Evolutionary conservation across 2,113 vertebrate genomes (phyloP), one percentile per base, ranked within the genome.

Genomic region (Hippopotamus amphibius): DNA sequence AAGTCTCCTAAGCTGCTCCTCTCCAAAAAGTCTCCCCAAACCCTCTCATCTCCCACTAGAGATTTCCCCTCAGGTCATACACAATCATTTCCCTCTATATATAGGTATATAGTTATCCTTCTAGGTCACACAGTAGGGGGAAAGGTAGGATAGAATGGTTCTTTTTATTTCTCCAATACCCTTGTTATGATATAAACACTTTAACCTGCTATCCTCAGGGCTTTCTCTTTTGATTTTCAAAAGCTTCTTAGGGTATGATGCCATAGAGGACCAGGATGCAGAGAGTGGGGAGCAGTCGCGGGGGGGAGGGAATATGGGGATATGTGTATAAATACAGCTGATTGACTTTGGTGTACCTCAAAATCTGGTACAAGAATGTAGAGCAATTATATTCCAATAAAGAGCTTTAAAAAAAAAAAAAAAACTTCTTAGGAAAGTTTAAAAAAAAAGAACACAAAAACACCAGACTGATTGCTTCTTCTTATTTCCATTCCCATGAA

Each of bases 221-320:
- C 8, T 81, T 84, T 88, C 37, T 41, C 30, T 97, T 89, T 92
- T 83, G 55, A 68, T 90, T 94, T 69, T 86, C 71, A 65, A 94
- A 96, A 90, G 16, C 16, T 41, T 41, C 3, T n/a, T 81, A 63
- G 37, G 37, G 37, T 37, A 37, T 37, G 37, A 37, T 37, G 37
- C 37, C 37, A 37, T 37, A 37, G 37, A 37, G 37, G 37, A 2
- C 37, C 37, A 37, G 37, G 37, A 37, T 37, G 37, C 37, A 37
- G 37, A 37, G 37, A 37, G 37, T 37, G 37, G 37, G 37, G 37
- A 37, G 37, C 37, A 37, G 37, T 37, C 37, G 37, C 37, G 37
- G 37, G 37, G 2, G 37, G 37, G 37, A 37, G 37, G 37, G 37
- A 37, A 37, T 37, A 37, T 37, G 37, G 37, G 37, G 37, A 37